Base-by-base conservation (phyloP, 2,113 vertebrate genomes). In the Platycercus adscitus region DNA sequence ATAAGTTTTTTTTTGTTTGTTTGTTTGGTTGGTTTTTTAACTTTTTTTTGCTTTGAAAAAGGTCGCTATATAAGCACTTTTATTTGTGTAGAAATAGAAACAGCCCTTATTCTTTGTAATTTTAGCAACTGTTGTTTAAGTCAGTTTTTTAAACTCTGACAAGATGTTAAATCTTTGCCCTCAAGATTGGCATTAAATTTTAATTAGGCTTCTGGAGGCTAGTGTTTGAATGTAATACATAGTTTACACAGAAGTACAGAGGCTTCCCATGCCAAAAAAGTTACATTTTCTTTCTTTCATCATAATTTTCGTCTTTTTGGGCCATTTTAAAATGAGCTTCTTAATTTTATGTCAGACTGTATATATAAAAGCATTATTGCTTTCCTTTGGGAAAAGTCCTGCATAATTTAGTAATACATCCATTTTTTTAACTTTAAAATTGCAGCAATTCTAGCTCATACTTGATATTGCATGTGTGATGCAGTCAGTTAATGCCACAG, bases 21-120 rank as follows among this genome's bases (percentile, higher is more conserved):
- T 44, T 37, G 37, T 37, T 37, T 37, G 37, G 17, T 16, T 16
- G 17, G 16, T 14, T 2, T 6, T 4, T 2, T 43, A n/a, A 19
- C 6, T 41, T 4, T 43, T 43, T 46, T 90, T 61, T 81, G 13
- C 86, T 70, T 56, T 64, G 24, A 43, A 75, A 44, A 75, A 37
- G 1, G 3, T 46, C 12, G 4, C 10, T 47, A 7, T 50, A 11
- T 39, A 72, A 69, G 6, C 26, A 52, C 0, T 0, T 49, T 73
- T 60, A 16, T 64, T 72, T 84, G 25, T 81, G 17, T 55, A 66
- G 58, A 61, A 52, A 77, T 53, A 70, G 39, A 56, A 56, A 23
- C 17, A 78, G 24, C 10, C 33, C 25, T 35, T 68, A 24, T 72
- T 72, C 63, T 56, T 52, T 11, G 12, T 55, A 31, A 7, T 29